These are phyloP conservation scores for Platerodrilus igneus DNA, from an alignment of 2,888 invertebrate species.

Conservation along the genomic window DNA sequence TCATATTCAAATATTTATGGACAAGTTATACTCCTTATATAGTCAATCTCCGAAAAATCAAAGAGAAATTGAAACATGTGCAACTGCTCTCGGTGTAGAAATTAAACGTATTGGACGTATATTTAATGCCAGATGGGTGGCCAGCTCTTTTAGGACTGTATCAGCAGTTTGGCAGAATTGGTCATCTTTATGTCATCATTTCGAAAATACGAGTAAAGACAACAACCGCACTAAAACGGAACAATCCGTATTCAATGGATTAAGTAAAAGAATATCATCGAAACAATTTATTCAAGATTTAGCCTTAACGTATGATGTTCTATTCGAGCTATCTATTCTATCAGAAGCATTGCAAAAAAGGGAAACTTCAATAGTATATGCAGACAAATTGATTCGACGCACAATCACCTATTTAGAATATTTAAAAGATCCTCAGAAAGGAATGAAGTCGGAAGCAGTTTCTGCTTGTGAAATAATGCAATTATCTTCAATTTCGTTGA, in stretches of 20 bases:
- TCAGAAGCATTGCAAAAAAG: too few species aligned
- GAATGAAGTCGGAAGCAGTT: conserved; percentile 2
- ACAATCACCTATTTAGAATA: too few species aligned
- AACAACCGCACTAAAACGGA: background rate
- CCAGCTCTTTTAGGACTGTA: conserved; percentile 6
- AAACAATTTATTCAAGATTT: conserved; percentile 1
- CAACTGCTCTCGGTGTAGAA: conserved; percentile 7
- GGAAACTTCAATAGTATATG: conserved; percentile 3
- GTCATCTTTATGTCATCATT: conserved; percentile 5
- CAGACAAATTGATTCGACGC: background rate
- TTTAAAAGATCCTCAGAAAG: conserved; percentile 2
- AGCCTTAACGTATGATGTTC: too few species aligned
- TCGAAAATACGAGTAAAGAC: conserved; percentile 7
- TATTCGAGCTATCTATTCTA: too few species aligned
- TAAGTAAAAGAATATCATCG: conserved; percentile 2
- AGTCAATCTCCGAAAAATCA: conserved; percentile 9
- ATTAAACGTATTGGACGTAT: conserved; percentile 6
- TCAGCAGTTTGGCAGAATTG: conserved; percentile 8
- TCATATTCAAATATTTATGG: conserved; percentile 4
- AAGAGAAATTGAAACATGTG: conserved; percentile 7
- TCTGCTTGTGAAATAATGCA: conserved; percentile 4
- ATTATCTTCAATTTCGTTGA: conserved; percentile 2
- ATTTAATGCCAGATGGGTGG: conserved; percentile 7
- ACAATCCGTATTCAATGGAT: background rate
- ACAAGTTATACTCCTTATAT: conserved; percentile 6